Evolutionary conservation across 2,797 vertebrate species (phyloP).

Genomic region (Channallabes apus): DNA sequence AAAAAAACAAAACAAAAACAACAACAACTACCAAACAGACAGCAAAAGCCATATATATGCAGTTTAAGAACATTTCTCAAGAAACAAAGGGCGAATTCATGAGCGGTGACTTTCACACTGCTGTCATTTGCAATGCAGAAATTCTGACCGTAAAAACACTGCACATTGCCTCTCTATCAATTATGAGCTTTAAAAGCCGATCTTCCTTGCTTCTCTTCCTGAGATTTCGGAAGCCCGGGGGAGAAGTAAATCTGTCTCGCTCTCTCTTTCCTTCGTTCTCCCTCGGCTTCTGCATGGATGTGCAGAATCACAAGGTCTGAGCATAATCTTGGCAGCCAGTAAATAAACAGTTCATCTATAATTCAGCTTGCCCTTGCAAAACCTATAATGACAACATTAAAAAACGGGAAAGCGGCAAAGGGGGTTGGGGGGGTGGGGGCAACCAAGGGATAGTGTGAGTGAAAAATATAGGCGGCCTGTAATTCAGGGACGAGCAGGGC

Average conservation of each 20-base stretch:
- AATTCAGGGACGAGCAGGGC: background rate
- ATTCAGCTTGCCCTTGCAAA: slow-evolving; percentile 51
- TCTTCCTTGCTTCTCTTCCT: background rate
- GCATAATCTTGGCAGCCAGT: slow-evolving; percentile 49
- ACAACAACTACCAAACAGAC: background rate
- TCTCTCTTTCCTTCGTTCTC: background rate
- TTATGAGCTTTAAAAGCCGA: slow-evolving; percentile 32
- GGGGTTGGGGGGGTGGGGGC: slow-evolving; percentile 3
- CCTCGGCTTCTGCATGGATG: slow-evolving; percentile 28
- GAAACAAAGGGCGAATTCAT: background rate
- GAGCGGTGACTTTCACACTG: background rate
- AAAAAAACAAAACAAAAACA: background rate
- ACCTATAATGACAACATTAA: slow-evolving; percentile 52
- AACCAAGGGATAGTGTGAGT: slow-evolving; percentile 13
- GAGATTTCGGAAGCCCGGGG: slow-evolving; percentile 5
- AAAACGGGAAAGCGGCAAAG: slow-evolving; percentile 4
- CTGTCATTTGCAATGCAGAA: slow-evolving; percentile 13
- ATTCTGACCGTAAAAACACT: slow-evolving; percentile 1
- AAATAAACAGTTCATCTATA: slow-evolving; percentile 56
- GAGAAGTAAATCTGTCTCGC: slow-evolving; percentile 40
- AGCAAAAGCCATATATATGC: background rate
- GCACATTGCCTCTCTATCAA: slow-evolving; percentile 1
- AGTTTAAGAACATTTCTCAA: background rate
- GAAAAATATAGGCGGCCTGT: slow-evolving; percentile 18
- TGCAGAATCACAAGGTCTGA: slow-evolving; percentile 37